Conservation (phyloP, 2,797 vertebrate genomes). For the Tragelaphus oryx region DNA sequence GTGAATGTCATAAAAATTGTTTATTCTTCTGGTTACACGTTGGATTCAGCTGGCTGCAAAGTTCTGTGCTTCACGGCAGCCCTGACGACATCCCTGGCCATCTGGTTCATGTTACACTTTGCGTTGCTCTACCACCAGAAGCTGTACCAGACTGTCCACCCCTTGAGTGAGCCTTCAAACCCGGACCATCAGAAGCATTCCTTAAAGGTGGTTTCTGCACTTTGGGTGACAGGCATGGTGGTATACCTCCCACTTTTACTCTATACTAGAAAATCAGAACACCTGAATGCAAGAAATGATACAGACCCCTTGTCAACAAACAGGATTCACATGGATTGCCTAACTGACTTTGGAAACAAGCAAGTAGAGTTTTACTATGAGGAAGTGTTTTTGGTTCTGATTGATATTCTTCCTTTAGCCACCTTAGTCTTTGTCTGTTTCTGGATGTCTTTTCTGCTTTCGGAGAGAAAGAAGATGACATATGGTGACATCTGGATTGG, state of each 20-base stretch:
- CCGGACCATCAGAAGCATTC: slow-evolving; percentile 53
- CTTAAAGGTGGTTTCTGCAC: slow-evolving; percentile 58
- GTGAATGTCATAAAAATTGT: slow-evolving; percentile 73
- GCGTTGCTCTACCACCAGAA: slow-evolving; percentile 61
- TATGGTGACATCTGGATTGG: slow-evolving; percentile 71
- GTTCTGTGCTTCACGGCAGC: slow-evolving; percentile 60
- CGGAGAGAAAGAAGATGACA: slow-evolving; percentile 61
- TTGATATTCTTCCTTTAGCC: slow-evolving; percentile 69
- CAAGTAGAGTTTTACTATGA: slow-evolving; percentile 70
- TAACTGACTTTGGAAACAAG: slow-evolving; percentile 49
- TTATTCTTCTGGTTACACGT: slow-evolving; percentile 63
- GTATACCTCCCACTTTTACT: slow-evolving; percentile 67
- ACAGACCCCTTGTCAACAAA: slow-evolving; percentile 13
- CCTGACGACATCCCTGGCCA: slow-evolving; percentile 61
- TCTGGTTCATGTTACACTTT: slow-evolving; percentile 76
- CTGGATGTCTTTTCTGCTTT: slow-evolving; percentile 68
- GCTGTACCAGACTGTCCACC: slow-evolving; percentile 62
- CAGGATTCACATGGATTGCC: slow-evolving; percentile 62
- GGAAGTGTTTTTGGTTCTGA: slow-evolving; percentile 70
- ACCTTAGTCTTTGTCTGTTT: slow-evolving; percentile 69
- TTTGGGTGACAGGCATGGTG: slow-evolving; percentile 63
- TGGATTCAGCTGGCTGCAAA: slow-evolving; percentile 71
- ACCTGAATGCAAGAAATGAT: not conserved
- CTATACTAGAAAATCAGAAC: slow-evolving; percentile 40
- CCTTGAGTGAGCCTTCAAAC: slow-evolving; percentile 42